phyloP scores from a whole-genome alignment of 2,888 invertebrate genomes.

The Steinernema scapterisci region DNA sequence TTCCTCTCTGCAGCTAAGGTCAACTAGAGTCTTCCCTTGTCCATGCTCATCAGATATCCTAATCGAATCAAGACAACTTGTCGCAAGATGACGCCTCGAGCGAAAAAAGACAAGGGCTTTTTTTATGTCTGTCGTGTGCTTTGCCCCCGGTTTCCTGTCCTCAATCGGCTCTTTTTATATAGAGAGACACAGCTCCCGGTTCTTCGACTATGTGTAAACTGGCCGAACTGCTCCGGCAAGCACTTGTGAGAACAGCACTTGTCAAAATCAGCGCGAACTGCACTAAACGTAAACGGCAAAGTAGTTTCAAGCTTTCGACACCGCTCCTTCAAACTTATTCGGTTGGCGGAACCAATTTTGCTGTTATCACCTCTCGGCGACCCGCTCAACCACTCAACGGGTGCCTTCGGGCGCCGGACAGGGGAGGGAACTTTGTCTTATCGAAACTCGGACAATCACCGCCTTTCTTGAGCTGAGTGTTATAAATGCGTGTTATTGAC shows the following conservation, averaged over 20 bases:
- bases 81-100: not conserved
- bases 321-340: too few species aligned
- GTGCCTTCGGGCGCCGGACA: too few species aligned
- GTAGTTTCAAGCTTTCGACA: too few species aligned
- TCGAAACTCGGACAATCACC: slow-evolving; percentile 2
- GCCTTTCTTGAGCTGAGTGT: slow-evolving; percentile 12
- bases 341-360: too few species aligned
- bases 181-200: not conserved
- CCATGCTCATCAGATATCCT: not conserved
- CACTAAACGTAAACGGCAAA: too few species aligned
- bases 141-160: not conserved
- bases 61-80: slow-evolving; percentile 6
- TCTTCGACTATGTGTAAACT: not conserved
- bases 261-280: slow-evolving; percentile 11
- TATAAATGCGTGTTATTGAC: slow-evolving; percentile 19
- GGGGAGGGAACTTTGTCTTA: not conserved
- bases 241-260: slow-evolving; percentile 22
- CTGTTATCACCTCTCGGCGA: too few species aligned
- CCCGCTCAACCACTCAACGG: too few species aligned
- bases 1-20: not conserved
- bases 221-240: not conserved
- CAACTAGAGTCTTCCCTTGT: not conserved
- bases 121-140: not conserved
- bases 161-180: too few species aligned
- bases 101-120: not conserved